These are phyloP conservation scores for Conops quadrifasciatus DNA, from an alignment of 2,888 invertebrate genomes.

Conservation along the genomic window DNA sequence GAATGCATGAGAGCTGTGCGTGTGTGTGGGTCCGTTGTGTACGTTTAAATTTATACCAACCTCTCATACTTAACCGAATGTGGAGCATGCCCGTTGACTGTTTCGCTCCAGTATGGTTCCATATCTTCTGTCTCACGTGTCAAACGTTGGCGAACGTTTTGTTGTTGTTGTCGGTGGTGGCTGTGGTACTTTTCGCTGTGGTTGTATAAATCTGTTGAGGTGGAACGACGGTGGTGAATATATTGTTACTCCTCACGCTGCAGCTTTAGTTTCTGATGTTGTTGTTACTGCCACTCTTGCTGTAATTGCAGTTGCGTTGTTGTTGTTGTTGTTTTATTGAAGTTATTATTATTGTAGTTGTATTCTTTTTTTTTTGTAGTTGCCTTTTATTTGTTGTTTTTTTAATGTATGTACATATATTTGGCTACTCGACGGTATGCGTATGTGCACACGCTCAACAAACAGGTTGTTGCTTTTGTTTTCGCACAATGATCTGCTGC, in stretches of 20 bases:
- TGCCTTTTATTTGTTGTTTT: not conserved
- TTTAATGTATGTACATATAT: not conserved
- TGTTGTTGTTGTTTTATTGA: slow-evolving; percentile 31
- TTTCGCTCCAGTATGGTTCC: slow-evolving; percentile 64
- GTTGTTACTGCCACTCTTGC: slow-evolving; percentile 20
- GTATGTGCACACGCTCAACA: not conserved
- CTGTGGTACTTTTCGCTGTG: too few relatives aligned
- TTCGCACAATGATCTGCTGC: not conserved
- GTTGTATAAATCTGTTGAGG: slow-evolving; percentile 3
- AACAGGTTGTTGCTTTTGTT: slow-evolving; percentile 29
- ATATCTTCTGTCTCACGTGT: slow-evolving; percentile 47
- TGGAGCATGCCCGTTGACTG: slow-evolving; percentile 63
- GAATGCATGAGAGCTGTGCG: not conserved
- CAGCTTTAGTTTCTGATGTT: slow-evolving; percentile 33
- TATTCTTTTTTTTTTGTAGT: slow-evolving; percentile 24
- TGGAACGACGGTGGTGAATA: slow-evolving; percentile 26
- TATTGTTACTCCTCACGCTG: not conserved
- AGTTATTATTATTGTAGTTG: slow-evolving; percentile 36
- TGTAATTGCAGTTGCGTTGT: slow-evolving; percentile 50
- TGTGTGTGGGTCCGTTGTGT: slow-evolving; percentile 10
- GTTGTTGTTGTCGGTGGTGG: slow-evolving; percentile 36
- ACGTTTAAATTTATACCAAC: slow-evolving; percentile 54
- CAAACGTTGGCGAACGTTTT: not conserved
- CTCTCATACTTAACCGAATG: slow-evolving; percentile 66
- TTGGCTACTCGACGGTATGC: slow-evolving; percentile 1